Conservation (phyloP, 1,140 invertebrate species). For the Drosophila persimilis region DNA sequence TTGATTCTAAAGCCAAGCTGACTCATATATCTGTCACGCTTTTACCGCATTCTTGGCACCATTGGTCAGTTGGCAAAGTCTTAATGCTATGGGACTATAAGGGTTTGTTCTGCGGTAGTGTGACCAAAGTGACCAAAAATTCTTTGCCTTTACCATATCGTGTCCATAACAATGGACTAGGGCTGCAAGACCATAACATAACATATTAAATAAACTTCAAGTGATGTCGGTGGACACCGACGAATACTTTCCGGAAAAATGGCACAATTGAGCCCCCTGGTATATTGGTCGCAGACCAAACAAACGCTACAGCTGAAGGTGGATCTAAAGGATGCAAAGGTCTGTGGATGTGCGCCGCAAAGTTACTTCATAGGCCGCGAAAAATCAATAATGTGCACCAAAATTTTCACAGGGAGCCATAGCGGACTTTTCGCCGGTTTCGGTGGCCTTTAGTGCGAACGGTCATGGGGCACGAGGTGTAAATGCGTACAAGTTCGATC, state of each 20-base stretch:
- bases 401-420: constrained; percentile 46
- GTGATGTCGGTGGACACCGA: no score
- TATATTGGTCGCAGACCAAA: constrained; percentile 96
- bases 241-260: background rate
- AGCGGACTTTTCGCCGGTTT: constrained; percentile 85
- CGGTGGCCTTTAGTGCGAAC: constrained; percentile 86
- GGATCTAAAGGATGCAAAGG: constrained; percentile 90
- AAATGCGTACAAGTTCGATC: constrained; percentile 88
- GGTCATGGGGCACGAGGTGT: constrained; percentile 89
- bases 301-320: constrained; percentile 90
- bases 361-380: background rate
- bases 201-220: constrained; percentile 2
- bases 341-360: constrained; percentile 5
- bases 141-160: no score
- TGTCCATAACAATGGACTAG: no score
- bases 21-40: no score
- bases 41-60: no score
- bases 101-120: no score
- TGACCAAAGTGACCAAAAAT: no score
- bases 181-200: no score
- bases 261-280: constrained; percentile 88
- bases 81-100: no score
- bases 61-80: no score
- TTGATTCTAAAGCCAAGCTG: no score
- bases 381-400: constrained; percentile 62